phyloP scores from a whole-genome alignment of 2,113 vertebrate genomes.

The Macquaria ambigua region DNA sequence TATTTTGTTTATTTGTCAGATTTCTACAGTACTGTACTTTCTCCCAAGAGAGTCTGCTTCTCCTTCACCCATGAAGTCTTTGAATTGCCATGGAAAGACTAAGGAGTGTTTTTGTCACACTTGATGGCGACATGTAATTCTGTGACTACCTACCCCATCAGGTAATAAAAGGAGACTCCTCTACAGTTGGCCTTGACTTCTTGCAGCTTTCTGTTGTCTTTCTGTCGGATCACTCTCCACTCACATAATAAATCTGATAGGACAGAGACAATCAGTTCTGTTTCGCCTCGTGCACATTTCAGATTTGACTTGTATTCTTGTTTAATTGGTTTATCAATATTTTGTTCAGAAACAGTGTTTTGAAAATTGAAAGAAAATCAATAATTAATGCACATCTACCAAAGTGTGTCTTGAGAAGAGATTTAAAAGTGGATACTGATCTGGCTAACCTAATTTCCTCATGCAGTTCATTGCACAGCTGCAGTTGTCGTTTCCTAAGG shows the following conservation, averaged over 20 bases:
- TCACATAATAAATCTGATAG: background rate
- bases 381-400: slow-evolving; percentile 12
- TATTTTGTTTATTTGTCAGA: background rate
- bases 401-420: background rate
- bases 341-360: background rate
- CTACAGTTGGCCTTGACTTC: background rate
- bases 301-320: background rate
- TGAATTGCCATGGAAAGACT: background rate
- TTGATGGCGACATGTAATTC: background rate
- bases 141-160: no score
- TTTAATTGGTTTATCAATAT: slow-evolving; percentile 16
- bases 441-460: background rate
- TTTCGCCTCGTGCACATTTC: background rate
- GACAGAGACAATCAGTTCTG: background rate
- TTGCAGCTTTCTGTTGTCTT: no score
- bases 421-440: slow-evolving; percentile 3
- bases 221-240: background rate
- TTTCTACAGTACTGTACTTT: background rate
- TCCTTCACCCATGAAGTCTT: background rate
- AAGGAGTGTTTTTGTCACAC: background rate
- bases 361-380: slow-evolving; percentile 13
- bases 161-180: background rate
- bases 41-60: background rate
- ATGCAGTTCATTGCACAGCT: background rate
- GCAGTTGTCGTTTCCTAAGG: background rate